Base-by-base conservation (phyloP, 37 sponge, comb jelly and placozoan species). In the Dysidea cf. avara region DNA sequence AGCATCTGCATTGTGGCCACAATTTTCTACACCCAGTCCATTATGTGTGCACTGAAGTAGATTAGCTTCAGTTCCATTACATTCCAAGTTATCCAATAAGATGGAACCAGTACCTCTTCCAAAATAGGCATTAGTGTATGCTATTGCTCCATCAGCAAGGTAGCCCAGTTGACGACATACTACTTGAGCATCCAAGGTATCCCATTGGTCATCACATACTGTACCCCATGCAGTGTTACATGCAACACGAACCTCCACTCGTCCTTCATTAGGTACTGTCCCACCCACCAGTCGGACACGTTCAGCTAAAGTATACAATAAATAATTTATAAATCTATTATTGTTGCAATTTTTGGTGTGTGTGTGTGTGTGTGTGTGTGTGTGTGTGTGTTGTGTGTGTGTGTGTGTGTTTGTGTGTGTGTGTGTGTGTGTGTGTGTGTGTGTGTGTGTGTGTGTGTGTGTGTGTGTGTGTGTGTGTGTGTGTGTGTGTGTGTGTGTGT, bases 91-190 rank as follows among this genome's bases (percentile, higher is more conserved):
- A 22, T 51, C 36, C 59, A 83, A 48, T 70, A 75, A 83, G 37
- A 83, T 74, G 21, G 39, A 21, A 34, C 61, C 61, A 25, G 55
- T 39, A 1, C 74, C 61, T 26, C 56, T 20, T 35, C 61, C 74
- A 73, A 54, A 73, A 34, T 30, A 17, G 9, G 33, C 47, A 50
- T 20, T 20, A 66, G 24, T 38, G 5, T 49, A 17, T n/a, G 56
- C 64, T 24, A 26, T 43, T n/a, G 54, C 76, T 62, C 51, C 72
- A 2, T 26, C 72, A 49, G 32, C 1, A 1, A 48, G 32, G 24
- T 57, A 77, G 4, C 71, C 77, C 17, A 84, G 43, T 56, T 84
- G 78, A 24, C 71, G 39, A 39, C 68, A 67, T 11, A 39, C 68
- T 9, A 67, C 47, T 17, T 39, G n/a, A 46, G 68, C 68, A 36